Base-by-base conservation (phyloP, 2,888 invertebrate genomes). In the Onchidella celtica region DNA sequence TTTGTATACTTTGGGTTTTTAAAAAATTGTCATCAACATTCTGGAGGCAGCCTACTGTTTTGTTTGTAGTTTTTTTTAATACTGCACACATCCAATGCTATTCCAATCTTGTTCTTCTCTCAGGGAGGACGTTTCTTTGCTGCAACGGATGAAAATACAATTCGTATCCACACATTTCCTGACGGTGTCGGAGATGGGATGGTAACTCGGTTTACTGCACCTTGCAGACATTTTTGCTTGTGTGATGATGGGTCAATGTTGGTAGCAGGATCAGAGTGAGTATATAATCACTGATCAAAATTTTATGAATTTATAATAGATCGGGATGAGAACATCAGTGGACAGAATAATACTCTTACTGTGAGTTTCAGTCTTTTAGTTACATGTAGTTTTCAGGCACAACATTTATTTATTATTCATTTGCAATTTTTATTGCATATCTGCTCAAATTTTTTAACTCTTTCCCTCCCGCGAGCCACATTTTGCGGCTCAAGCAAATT, bases 151-250 rank as follows among this genome's bases (percentile, higher is more conserved):
- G 96, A 95, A 87, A 97, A 97, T 93, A 95, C 95, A 2, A 96
- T 98, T 0, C 97, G 97, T 93, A 96, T 96, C 14, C 96, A 97
- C 87, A 96, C 96, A 9, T 96, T 96, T 90, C 97, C 97, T 0
- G 92, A 93, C 61, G 96, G 96, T 17, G 95, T 96, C 81, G 95
- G 96, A 90, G 96, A 97, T 94, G 97, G 97, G 0, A 96, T 97
- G 81, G 95, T 97, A 81, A 96, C 97, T 81, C 95, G 97, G 88
- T 98, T 97, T 93, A 96, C 97, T 55, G 97, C 97, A 57, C 96
- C 96, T n/a, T 96, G 97, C 66, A 97, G 97, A 84, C 96, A 97
- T 91, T 95, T 98, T 87, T 95, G 95, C 87, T 94, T 96, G 27
- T 95, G 95, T 82, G 95, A 94, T 86, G 94, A 95, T 85, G 95